Evolutionary conservation across 2,797 vertebrate species (phyloP).

Genomic region (Distichodus sexfasciatus): DNA sequence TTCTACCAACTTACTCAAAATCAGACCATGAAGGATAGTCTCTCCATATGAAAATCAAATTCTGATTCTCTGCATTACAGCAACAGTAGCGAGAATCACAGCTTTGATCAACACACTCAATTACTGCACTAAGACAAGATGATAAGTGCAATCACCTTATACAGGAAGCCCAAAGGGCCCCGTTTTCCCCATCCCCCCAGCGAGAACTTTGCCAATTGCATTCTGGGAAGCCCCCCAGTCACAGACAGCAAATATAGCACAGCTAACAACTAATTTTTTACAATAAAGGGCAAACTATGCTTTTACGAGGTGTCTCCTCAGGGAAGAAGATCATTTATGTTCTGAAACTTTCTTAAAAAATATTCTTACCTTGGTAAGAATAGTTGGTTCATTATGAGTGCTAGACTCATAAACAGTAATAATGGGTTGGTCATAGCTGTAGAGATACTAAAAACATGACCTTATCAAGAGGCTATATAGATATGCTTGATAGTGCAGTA

Average conservation of each 20-base stretch:
- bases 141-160: neutral
- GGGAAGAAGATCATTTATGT: neutral
- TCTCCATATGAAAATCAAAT: too few species aligned
- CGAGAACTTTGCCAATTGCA: neutral
- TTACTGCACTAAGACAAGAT: too few species aligned
- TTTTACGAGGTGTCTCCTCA: neutral
- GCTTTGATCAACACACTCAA: too few species aligned
- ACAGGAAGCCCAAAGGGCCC: neutral
- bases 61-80: too few species aligned
- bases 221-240: neutral
- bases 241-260: constrained; percentile 4
- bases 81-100: too few species aligned
- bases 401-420: neutral
- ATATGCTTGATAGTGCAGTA: neutral
- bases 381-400: neutral
- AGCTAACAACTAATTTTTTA: neutral
- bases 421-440: neutral
- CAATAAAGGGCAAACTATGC: neutral
- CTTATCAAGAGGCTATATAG: neutral
- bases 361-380: neutral
- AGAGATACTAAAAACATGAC: neutral
- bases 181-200: neutral
- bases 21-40: too few species aligned
- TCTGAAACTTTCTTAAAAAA: neutral
- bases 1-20: too few species aligned